These are phyloP conservation scores for Lacanobia wlatinum DNA, from an alignment of 2,888 invertebrate species.

Conservation along the genomic window DNA sequence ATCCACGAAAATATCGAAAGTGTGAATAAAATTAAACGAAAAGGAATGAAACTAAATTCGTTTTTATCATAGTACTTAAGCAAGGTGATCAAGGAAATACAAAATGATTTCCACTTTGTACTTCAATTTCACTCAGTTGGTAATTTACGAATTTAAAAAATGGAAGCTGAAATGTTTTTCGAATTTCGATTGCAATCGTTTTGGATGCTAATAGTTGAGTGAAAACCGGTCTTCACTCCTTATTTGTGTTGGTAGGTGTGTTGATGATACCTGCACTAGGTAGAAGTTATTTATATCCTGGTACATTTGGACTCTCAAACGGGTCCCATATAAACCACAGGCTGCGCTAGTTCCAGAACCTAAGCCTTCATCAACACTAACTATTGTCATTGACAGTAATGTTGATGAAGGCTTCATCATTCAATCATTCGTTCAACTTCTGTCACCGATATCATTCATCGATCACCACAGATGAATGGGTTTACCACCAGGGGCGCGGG, in stretches of 20 bases:
- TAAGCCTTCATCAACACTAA: background rate
- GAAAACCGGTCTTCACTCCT: background rate
- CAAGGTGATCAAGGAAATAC: conserved; percentile 48
- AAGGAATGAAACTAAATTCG: conserved; percentile 35
- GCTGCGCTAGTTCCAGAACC: background rate
- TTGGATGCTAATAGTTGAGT: background rate
- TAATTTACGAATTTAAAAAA: conserved; percentile 39
- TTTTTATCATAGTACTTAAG: conserved; percentile 46
- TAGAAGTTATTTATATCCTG: background rate
- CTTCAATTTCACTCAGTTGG: conserved; percentile 26
- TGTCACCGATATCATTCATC: conserved; percentile 65
- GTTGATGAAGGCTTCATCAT: too few relatives aligned
- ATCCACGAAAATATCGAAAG: conserved; percentile 37
- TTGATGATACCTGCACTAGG: background rate
- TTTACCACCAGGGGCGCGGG: conserved; percentile 66
- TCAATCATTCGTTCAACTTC: conserved; percentile 24
- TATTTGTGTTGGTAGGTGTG: background rate
- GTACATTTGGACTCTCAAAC: background rate
- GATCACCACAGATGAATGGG: conserved; percentile 73
- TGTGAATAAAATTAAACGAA: conserved; percentile 37
- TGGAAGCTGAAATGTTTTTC: conserved; percentile 6
- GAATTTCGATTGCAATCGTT: conserved; percentile 1
- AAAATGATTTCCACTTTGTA: conserved; percentile 47
- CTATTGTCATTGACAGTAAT: background rate
- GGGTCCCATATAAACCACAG: background rate